Evolutionary conservation across 2,888 invertebrate genomes (phyloP).

Genomic region (Sussaba pulchella): DNA sequence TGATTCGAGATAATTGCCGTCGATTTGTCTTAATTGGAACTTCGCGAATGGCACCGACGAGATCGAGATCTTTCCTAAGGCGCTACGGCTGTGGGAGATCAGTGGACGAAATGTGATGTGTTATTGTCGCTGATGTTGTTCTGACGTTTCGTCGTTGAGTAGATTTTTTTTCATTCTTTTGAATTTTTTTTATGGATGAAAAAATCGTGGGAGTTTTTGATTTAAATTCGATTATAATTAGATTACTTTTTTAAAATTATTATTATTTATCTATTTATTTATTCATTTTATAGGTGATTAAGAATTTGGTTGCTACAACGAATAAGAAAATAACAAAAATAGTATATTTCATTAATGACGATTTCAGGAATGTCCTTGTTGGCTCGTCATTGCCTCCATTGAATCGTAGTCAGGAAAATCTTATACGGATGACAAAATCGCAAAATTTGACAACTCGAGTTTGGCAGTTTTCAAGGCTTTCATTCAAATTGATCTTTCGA

Average conservation of each 20-base stretch:
- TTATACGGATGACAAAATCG: neutral
- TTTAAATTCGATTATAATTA: no score
- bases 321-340: no score
- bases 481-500: slow-evolving; percentile 45
- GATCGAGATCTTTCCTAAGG: neutral
- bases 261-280: no score
- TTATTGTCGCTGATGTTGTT: slow-evolving; percentile 22
- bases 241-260: no score
- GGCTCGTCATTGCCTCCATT: no score
- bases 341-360: no score
- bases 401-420: no score
- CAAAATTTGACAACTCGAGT: neutral
- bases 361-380: no score
- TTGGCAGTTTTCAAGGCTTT: neutral
- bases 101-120: slow-evolving; percentile 68
- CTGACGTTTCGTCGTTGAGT: neutral
- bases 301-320: no score
- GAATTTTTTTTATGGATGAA: neutral
- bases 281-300: no score
- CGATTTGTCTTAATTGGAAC: slow-evolving; percentile 77
- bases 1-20: slow-evolving; percentile 74
- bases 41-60: neutral
- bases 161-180: neutral
- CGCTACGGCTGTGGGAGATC: slow-evolving; percentile 59
- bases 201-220: no score